phyloP scores from a whole-genome alignment of 2,113 vertebrate genomes.

The Phaethon lepturus region DNA sequence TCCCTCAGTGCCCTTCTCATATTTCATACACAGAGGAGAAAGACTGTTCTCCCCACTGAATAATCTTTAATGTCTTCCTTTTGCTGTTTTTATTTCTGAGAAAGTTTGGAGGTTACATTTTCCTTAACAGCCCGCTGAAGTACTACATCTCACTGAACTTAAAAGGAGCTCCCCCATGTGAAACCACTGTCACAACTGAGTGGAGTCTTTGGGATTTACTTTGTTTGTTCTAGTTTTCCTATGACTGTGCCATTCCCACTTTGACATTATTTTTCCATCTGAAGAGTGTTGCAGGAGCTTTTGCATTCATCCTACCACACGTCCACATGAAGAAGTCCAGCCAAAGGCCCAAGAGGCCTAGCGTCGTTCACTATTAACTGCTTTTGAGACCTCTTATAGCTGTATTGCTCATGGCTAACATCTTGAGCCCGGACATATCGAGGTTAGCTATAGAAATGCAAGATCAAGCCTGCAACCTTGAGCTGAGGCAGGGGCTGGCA shows the following conservation, averaged over 20 bases:
- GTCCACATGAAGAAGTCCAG: neutral
- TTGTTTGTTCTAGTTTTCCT: neutral
- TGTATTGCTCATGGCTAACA: neutral
- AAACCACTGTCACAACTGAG: neutral
- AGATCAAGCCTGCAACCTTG: neutral
- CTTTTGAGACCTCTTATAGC: neutral
- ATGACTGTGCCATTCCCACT: neutral
- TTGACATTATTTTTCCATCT: neutral
- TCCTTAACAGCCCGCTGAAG: neutral
- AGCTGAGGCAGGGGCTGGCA: neutral
- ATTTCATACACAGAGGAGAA: neutral
- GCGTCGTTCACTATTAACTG: neutral
- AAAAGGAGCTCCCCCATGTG: neutral
- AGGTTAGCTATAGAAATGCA: neutral
- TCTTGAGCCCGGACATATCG: neutral
- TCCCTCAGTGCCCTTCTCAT: neutral
- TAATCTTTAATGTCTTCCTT: neutral
- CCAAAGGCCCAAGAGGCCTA: neutral
- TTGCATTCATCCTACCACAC: neutral
- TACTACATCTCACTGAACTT: neutral
- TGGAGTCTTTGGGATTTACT: neutral
- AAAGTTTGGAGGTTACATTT: neutral
- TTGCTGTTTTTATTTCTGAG: neutral
- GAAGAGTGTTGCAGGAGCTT: neutral
- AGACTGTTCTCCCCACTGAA: neutral